phyloP scores from a whole-genome alignment of 2,797 vertebrate species.

The Linurgus olivaceus region DNA sequence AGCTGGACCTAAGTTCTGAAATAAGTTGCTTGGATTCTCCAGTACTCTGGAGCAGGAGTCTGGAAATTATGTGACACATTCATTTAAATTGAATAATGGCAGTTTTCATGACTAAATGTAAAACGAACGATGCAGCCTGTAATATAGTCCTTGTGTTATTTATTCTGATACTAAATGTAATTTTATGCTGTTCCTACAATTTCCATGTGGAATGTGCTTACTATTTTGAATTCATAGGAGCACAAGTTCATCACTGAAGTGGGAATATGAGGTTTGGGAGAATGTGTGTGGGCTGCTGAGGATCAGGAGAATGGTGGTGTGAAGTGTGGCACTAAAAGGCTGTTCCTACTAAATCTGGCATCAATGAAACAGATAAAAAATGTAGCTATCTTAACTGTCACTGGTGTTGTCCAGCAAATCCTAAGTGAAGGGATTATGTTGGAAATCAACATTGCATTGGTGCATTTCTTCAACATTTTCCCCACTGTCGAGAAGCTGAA shows the following conservation, averaged over 20 bases:
- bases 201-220: constrained; percentile 46
- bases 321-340: not conserved
- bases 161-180: constrained; percentile 56
- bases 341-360: not conserved
- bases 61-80: constrained; percentile 57
- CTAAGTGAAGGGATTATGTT: not conserved
- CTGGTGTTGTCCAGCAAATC: not conserved
- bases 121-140: constrained; percentile 8
- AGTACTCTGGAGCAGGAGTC: not conserved
- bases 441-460: not conserved
- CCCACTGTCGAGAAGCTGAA: not conserved
- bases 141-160: constrained; percentile 45
- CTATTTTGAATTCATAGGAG: constrained; percentile 39
- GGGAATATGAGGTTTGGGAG: not conserved
- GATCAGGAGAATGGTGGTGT: not conserved
- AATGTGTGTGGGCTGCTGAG: not conserved
- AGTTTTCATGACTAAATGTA: constrained; percentile 48
- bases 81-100: constrained; percentile 52
- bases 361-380: not conserved
- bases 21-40: not conserved
- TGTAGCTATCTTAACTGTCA: not conserved
- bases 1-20: constrained; percentile 24
- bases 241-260: constrained; percentile 16
- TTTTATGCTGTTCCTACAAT: constrained; percentile 40
- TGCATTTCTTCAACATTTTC: not conserved